These are phyloP conservation scores for Leiothrix lutea DNA, from an alignment of 2,113 vertebrate genomes.

Conservation along the genomic window DNA sequence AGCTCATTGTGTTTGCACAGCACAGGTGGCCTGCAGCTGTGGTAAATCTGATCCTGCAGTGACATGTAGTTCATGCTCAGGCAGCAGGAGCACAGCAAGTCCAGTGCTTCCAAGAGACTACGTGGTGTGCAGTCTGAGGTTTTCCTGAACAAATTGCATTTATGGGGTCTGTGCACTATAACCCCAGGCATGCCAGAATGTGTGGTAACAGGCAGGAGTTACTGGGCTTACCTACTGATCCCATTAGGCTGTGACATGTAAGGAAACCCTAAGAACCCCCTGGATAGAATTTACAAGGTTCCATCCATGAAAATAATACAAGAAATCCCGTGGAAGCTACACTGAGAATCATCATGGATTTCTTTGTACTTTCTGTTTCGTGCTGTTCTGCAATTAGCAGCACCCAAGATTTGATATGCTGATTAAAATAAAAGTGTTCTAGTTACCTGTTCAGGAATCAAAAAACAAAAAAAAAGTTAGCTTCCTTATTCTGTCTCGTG, in stretches of 20 bases:
- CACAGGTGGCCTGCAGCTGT: constrained; percentile 47
- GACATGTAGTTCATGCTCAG: background rate
- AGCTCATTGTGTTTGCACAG: background rate
- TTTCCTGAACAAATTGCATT: background rate
- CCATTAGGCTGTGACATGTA: background rate
- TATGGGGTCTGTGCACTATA: background rate
- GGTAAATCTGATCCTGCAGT: background rate
- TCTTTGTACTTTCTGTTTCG: background rate
- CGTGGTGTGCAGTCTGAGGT: background rate
- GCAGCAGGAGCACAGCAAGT: accelerated
- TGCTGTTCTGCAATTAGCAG: background rate
- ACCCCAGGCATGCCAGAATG: background rate
- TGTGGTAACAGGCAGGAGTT: background rate
- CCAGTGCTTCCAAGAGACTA: background rate
- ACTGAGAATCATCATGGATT: background rate
- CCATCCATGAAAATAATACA: background rate
- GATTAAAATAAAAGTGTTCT: background rate
- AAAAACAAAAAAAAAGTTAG: background rate
- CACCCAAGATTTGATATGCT: background rate
- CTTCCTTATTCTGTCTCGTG: background rate
- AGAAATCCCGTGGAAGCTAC: background rate
- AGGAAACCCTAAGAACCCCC: background rate
- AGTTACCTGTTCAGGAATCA: background rate
- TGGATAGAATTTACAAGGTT: background rate
- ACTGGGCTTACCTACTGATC: background rate